Percentiles rank a stretch among this genome's conserved stretches.
Evolutionary conservation across 2,888 invertebrate species (phyloP).

Genomic region (Drosophila merina): DNA sequence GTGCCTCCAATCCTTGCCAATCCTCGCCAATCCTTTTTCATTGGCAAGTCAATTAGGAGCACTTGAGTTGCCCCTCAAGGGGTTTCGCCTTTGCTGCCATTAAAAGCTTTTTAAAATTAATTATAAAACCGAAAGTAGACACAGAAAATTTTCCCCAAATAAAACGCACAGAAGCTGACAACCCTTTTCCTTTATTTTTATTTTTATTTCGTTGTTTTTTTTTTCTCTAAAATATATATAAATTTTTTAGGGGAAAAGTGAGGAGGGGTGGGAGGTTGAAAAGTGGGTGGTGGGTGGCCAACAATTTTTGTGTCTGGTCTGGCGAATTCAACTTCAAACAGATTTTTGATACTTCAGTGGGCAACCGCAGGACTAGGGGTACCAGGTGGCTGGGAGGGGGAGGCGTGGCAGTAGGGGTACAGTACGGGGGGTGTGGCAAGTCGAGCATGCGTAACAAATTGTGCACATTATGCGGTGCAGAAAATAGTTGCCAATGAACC

Average conservation of each 20-base stretch:
- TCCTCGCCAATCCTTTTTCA: slow-evolving; percentile 20
- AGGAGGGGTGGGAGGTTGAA: neutral
- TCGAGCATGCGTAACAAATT: slow-evolving; percentile 68
- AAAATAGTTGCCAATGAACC: slow-evolving; percentile 58
- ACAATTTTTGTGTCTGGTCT: slow-evolving; percentile 17
- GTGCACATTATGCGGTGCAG: slow-evolving; percentile 73
- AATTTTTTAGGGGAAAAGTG: slow-evolving; percentile 1
- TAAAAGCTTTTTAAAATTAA: slow-evolving; percentile 76
- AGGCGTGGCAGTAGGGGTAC: neutral
- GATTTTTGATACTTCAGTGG: slow-evolving; percentile 69
- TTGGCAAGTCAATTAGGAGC: slow-evolving; percentile 50
- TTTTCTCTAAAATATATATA: neutral
- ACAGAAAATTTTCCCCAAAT: slow-evolving; percentile 56
- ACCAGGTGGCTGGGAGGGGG: neutral
- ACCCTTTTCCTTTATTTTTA: slow-evolving; percentile 56
- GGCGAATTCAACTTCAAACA: slow-evolving; percentile 72
- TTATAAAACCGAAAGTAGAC: slow-evolving; percentile 75
- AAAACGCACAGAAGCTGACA: slow-evolving; percentile 59
- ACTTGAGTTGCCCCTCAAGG: slow-evolving; percentile 30
- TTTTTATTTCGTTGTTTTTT: neutral
- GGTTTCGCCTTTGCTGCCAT: slow-evolving; percentile 52
- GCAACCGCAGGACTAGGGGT: slow-evolving; percentile 55
- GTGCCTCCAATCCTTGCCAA: slow-evolving; percentile 8
- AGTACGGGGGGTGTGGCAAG: slow-evolving; percentile 5
- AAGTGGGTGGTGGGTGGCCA: neutral